A percentile compares a stretch with the other conserved stretches of the same genome.
phyloP scores from a whole-genome alignment of 2,888 invertebrate genomes.

The Galeruca laticollis region DNA sequence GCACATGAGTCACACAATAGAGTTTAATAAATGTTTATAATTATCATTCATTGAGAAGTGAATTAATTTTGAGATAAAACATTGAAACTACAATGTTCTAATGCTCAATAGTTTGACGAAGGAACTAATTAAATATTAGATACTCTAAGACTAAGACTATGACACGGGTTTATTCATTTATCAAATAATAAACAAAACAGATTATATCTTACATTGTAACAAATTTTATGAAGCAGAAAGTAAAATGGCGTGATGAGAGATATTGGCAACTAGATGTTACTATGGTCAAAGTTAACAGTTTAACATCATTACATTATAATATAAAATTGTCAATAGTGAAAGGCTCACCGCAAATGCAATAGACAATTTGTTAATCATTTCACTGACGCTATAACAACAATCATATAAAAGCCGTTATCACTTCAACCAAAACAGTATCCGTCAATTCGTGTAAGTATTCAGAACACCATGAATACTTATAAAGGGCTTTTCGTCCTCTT shows the following conservation, averaged over 20 bases:
- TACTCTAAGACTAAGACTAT: no score
- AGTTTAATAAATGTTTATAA: no score
- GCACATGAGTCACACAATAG: no score
- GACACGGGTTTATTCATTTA: not conserved
- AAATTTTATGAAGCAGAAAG: not conserved
- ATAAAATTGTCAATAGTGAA: constrained; percentile 56
- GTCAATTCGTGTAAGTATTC: constrained; percentile 46
- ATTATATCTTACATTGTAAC: not conserved
- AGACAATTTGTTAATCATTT: constrained; percentile 60
- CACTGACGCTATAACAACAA: constrained; percentile 51
- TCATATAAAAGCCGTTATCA: constrained; percentile 57
- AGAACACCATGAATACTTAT: constrained; percentile 66
- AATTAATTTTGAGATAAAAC: no score
- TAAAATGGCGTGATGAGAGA: not conserved
- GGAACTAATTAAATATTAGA: no score
- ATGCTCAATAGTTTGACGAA: no score
- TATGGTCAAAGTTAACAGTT: constrained; percentile 29
- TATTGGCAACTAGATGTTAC: constrained; percentile 1
- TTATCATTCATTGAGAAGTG: no score
- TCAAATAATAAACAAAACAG: not conserved
- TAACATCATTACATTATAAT: constrained; percentile 55
- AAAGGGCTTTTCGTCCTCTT: constrained; percentile 80
- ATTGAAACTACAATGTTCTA: no score
- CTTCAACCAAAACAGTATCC: constrained; percentile 31
- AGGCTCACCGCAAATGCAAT: constrained; percentile 63